Conservation (phyloP, 2,113 vertebrate species). For the Cariama cristata region DNA sequence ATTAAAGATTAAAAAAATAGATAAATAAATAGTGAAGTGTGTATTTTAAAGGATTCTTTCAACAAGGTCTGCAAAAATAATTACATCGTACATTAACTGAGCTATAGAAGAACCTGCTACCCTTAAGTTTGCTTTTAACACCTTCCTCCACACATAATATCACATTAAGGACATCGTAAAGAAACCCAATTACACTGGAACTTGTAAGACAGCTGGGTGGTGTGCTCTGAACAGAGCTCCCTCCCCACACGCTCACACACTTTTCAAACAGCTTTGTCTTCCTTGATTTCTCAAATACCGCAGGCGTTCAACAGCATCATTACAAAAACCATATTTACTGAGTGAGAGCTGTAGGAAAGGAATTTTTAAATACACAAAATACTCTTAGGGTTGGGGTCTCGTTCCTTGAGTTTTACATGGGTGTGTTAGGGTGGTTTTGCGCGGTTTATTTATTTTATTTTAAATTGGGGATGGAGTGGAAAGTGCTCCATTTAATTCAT, state of each 20-base stretch:
- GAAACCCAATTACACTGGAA: conserved; percentile 48
- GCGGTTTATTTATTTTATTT: neutral
- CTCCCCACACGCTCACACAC: neutral
- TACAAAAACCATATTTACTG: conserved; percentile 16
- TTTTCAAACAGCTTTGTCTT: conserved; percentile 39
- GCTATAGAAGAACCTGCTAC: neutral
- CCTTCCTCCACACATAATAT: neutral
- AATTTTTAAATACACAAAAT: neutral
- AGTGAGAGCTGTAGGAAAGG: neutral
- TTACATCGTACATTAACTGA: neutral
- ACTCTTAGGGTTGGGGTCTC: too few relatives aligned
- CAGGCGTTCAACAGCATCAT: conserved; percentile 39
- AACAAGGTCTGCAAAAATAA: neutral
- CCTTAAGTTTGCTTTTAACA: conserved; percentile 49
- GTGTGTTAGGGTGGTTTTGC: rapidly evolving
- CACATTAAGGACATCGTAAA: conserved; percentile 7
- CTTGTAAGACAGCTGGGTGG: conserved; percentile 15
- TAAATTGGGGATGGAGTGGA: neutral
- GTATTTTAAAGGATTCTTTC: neutral
- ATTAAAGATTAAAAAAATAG: neutral
- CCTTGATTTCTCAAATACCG: conserved; percentile 25
- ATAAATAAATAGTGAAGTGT: neutral
- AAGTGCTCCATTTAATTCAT: neutral
- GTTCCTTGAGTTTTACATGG: rapidly evolving
- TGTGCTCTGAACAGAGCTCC: neutral